Percentiles rank a stretch among this genome's conserved stretches.
These are phyloP conservation scores for Plectrocnemia conspersa DNA, from an alignment of 1,140 invertebrate genomes.

Conservation along the genomic window DNA sequence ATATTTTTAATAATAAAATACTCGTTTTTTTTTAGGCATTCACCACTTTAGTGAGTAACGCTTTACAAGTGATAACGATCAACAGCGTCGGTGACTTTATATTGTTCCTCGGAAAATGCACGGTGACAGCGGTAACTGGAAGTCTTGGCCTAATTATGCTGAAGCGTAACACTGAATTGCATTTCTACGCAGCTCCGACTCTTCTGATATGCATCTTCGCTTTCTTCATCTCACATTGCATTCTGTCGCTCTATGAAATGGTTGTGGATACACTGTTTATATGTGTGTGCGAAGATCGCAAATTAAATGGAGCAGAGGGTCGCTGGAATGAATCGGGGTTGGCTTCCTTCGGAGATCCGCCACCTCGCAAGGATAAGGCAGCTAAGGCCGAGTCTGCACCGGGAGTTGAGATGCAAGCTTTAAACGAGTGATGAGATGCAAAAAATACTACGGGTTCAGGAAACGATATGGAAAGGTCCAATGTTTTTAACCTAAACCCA, in stretches of 20 bases:
- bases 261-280: slow-evolving; percentile 91
- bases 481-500: no score
- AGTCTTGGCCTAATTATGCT: slow-evolving; percentile 69
- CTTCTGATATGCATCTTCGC: slow-evolving; percentile 83
- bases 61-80: slow-evolving; percentile 82
- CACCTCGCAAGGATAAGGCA: slow-evolving; percentile 19
- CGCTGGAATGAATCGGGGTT: slow-evolving; percentile 61
- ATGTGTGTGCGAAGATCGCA: slow-evolving; percentile 86
- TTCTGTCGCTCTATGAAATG: slow-evolving; percentile 93
- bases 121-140: slow-evolving; percentile 75
- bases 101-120: slow-evolving; percentile 86
- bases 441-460: no score
- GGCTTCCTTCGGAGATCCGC: slow-evolving; percentile 53
- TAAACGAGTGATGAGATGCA: slow-evolving; percentile 17
- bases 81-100: slow-evolving; percentile 94
- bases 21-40: slow-evolving; percentile 70
- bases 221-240: slow-evolving; percentile 89
- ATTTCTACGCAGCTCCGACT: slow-evolving; percentile 82
- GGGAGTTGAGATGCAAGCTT: slow-evolving; percentile 21
- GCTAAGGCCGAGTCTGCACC: slow-evolving; percentile 19
- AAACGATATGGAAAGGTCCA: no score
- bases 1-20: no score
- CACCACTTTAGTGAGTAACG: slow-evolving; percentile 75
- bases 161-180: slow-evolving; percentile 63
- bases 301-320: slow-evolving; percentile 58